Percentiles rank a stretch among this genome's conserved stretches.
These are phyloP conservation scores for Agonum fuliginosum DNA, from an alignment of 2,888 invertebrate species.

Conservation along the genomic window DNA sequence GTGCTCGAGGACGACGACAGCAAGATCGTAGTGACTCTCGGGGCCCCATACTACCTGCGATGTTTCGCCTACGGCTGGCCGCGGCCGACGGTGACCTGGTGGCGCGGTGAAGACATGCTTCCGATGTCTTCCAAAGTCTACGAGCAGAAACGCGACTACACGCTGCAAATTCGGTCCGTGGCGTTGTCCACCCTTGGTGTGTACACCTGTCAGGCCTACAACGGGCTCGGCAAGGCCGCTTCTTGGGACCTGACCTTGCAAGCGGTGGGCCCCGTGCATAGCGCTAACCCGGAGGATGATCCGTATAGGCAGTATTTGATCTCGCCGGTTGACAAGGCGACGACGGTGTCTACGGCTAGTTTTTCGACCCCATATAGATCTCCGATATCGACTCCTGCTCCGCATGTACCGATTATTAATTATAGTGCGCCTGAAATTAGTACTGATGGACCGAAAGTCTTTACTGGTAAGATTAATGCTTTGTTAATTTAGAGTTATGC, in stretches of 20 bases:
- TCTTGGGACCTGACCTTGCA: conserved; percentile 85
- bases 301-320: conserved; percentile 77
- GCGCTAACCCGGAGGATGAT: conserved; percentile 75
- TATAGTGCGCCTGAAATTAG: conserved; percentile 61
- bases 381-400: conserved; percentile 65
- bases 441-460: conserved; percentile 60
- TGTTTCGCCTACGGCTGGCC: conserved; percentile 91
- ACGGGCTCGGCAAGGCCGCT: conserved; percentile 85
- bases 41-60: conserved; percentile 81
- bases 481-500: background rate
- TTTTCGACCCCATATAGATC: conserved; percentile 25
- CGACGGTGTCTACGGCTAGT: conserved; percentile 63
- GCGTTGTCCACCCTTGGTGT: conserved; percentile 84
- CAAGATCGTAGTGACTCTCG: conserved; percentile 77
- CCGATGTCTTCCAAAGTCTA: conserved; percentile 81
- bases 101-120: conserved; percentile 85
- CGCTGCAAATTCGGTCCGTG: conserved; percentile 84
- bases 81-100: conserved; percentile 87
- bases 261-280: conserved; percentile 81
- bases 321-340: conserved; percentile 73
- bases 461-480: conserved; percentile 61
- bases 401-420: conserved; percentile 65
- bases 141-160: conserved; percentile 84
- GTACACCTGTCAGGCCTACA: conserved; percentile 93
- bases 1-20: conserved; percentile 82